Conservation (phyloP, 2,113 vertebrate genomes). For the Myrmecobius fasciatus region DNA sequence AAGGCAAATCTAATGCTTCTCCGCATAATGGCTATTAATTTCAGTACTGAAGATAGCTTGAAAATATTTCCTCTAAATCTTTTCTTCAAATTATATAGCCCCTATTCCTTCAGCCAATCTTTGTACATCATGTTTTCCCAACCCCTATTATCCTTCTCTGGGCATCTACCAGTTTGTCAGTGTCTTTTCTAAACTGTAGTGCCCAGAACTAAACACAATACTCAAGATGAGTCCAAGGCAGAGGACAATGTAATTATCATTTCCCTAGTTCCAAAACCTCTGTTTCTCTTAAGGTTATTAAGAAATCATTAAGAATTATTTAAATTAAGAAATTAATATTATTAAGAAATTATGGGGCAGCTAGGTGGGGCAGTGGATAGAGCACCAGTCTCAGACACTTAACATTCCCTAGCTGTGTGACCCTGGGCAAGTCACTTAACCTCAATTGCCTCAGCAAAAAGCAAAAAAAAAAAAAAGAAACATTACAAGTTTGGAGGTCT, state of each 20-base stretch:
- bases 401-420: too few relatives aligned
- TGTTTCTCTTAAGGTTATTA: background rate
- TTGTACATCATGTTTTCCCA: background rate
- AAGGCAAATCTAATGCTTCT: background rate
- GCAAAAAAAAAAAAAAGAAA: too few relatives aligned
- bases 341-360: background rate
- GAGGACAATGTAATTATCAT: background rate
- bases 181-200: background rate
- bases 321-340: background rate
- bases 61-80: background rate
- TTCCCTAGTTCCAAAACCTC: background rate
- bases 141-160: background rate
- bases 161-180: background rate
- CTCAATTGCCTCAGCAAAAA: too few relatives aligned
- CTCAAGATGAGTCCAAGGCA: background rate
- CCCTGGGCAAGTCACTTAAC: too few relatives aligned
- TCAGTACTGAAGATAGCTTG: background rate
- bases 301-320: background rate
- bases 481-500: background rate
- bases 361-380: too few relatives aligned
- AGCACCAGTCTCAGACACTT: too few relatives aligned
- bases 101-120: background rate
- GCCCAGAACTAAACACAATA: background rate
- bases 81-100: background rate
- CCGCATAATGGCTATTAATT: background rate